Conservation (phyloP, 2,797 vertebrate genomes). For the Falco rusticolus region DNA sequence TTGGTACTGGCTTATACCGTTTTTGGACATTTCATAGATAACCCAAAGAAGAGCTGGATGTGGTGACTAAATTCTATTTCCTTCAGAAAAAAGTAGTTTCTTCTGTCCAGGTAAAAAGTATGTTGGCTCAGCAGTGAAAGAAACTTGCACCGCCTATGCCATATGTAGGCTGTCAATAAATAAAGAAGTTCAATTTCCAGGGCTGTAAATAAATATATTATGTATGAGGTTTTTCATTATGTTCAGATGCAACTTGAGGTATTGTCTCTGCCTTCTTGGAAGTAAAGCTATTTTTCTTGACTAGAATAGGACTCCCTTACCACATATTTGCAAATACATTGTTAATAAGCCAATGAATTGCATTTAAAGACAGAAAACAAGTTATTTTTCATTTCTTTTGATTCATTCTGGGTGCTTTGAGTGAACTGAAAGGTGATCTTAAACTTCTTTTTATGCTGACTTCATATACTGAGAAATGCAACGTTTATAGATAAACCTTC, state of each 20-base stretch:
- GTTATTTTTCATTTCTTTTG: slow-evolving; percentile 33
- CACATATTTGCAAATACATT: slow-evolving; percentile 43
- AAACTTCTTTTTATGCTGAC: slow-evolving; percentile 34
- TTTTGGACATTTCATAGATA: background rate
- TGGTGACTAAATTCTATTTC: background rate
- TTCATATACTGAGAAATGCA: slow-evolving; percentile 36
- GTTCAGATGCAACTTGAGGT: slow-evolving; percentile 50
- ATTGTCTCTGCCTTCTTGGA: slow-evolving; percentile 20
- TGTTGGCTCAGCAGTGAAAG: slow-evolving; percentile 9
- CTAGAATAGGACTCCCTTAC: slow-evolving; percentile 8
- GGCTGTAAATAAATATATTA: slow-evolving; percentile 56
- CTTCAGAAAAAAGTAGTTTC: background rate
- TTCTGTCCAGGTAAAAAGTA: slow-evolving; percentile 7
- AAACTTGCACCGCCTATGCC: background rate
- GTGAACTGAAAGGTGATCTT: slow-evolving; percentile 13
- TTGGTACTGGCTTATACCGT: background rate
- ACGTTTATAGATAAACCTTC: slow-evolving; percentile 53
- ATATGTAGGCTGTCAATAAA: slow-evolving; percentile 52
- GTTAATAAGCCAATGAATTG: slow-evolving; percentile 11
- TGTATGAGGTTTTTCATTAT: slow-evolving; percentile 74
- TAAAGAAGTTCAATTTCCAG: slow-evolving; percentile 31
- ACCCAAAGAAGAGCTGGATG: background rate
- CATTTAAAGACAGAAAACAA: slow-evolving; percentile 37
- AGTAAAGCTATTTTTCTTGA: slow-evolving; percentile 20
- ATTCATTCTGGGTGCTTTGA: background rate